Evolutionary conservation across 2,888 invertebrate species (phyloP), one percentile per base, ranked within the genome.

Genomic region (Drosophila buzzatii): DNA sequence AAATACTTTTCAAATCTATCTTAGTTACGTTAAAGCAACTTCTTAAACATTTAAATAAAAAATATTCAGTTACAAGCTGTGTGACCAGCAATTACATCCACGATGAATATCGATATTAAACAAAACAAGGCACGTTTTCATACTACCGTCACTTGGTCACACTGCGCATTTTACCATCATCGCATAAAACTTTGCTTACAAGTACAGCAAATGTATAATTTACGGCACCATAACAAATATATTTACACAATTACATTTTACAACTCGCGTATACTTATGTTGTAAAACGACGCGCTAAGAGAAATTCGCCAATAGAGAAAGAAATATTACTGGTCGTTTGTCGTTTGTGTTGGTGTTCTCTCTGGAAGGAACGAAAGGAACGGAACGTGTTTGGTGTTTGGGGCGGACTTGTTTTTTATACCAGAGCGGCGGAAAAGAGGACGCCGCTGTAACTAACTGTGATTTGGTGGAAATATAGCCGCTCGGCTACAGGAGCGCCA

Each of bases 311-410:
- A 23, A 23, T 10, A 33, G 10, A 42, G 31, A 49, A 45, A 42
- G 8, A 16, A 35, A 45, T 52, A 49, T 10, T 23, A 12, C 27
- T 55, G 27, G 33, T 20, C 27, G 27, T 6, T 27, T 27, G 10
- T 58, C 31, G 49, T 16, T 27, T 6, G 49, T 27, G 31, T 49
- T 57, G 20, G 67, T 49, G 56, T 70, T 69, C 66, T 55, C 55
- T 68, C 27, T 37, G 66, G 23, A 53, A 65, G 74, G 73, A 71
- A 69, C 79, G 80, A 74, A 73, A 77, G 70, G 68, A 86, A 86
- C 81, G 76, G 73, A 83, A 83, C 87, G 83, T 83, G 83, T 87
- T 83, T 83, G 70, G 83, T 83, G 83, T 87, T 83, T 83, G 70
- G 74, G 79, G 79, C 87, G 76, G 79, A 82, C 88, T 79, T 85